Evolutionary conservation across 2,113 vertebrate species (phyloP).

Genomic region (Lampris incognitus): DNA sequence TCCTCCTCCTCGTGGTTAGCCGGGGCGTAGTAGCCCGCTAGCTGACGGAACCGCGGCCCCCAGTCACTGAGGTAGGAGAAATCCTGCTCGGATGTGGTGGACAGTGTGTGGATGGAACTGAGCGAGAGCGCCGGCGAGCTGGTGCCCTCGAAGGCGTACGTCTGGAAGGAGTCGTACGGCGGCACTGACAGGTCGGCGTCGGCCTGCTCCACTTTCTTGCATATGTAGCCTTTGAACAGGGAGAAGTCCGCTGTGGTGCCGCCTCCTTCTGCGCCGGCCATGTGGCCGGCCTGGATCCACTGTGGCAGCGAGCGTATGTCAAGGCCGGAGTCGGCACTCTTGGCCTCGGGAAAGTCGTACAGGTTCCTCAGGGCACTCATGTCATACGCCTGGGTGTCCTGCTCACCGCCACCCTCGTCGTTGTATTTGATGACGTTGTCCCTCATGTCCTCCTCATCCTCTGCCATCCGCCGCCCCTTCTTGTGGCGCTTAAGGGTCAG

Average conservation of each 20-base stretch:
- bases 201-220: conserved; percentile 95
- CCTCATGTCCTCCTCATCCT: conserved; percentile 98
- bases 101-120: conserved; percentile 95
- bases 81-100: conserved; percentile 94
- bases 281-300: conserved; percentile 83
- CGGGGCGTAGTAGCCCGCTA: conserved; percentile 92
- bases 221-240: conserved; percentile 95
- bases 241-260: conserved; percentile 91
- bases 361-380: conserved; percentile 97
- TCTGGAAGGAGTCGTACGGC: conserved; percentile 98
- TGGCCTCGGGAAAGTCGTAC: conserved; percentile 94
- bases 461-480: conserved; percentile 91
- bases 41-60: conserved; percentile 95
- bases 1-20: conserved; percentile 85
- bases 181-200: conserved; percentile 95
- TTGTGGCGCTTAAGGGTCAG: conserved; percentile 95
- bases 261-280: conserved; percentile 50
- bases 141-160: conserved; percentile 95
- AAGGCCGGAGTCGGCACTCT: conserved; percentile 84
- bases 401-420: conserved; percentile 96
- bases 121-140: conserved; percentile 92
- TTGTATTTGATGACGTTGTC: conserved; percentile 99
- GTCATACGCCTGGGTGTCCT: conserved; percentile 98
- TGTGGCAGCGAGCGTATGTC: conserved; percentile 90
- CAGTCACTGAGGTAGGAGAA: conserved; percentile 95